These are phyloP conservation scores for Atherinosoma microstoma DNA, from an alignment of 2,797 vertebrate species.

Conservation along the genomic window DNA sequence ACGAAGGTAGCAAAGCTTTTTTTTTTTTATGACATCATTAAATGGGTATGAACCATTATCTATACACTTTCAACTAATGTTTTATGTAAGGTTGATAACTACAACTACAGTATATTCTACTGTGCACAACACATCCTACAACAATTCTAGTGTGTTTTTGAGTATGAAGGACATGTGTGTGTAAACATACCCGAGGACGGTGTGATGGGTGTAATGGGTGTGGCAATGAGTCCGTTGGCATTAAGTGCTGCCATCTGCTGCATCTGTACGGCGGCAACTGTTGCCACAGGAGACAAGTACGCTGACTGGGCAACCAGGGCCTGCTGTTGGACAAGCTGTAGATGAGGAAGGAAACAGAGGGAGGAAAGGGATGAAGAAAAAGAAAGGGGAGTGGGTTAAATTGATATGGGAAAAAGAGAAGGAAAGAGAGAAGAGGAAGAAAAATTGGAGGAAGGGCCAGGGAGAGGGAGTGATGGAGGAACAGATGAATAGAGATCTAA, in stretches of 20 bases:
- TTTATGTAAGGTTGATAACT: conserved; percentile 3
- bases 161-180: conserved; percentile 14
- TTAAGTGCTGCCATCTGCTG: conserved; percentile 95
- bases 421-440: conserved; percentile 35
- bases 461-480: conserved; percentile 75
- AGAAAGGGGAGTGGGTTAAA: conserved; percentile 25
- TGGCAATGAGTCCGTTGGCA: conserved; percentile 92
- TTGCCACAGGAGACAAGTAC: conserved; percentile 96
- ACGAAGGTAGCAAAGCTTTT: not conserved
- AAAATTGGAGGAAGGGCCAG: conserved; percentile 61
- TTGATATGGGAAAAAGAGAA: conserved; percentile 49
- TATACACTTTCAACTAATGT: not conserved
- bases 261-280: conserved; percentile 94
- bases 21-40: conserved; percentile 3
- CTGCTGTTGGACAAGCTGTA: conserved; percentile 95
- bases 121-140: not conserved
- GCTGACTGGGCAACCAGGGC: conserved; percentile 94
- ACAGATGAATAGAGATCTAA: conserved; percentile 85
- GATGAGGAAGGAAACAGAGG: conserved; percentile 51
- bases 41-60: not conserved
- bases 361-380: conserved; percentile 36
- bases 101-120: not conserved
- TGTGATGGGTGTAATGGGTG: conserved; percentile 85
- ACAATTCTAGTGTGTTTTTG: conserved; percentile 14
- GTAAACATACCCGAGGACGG: conserved; percentile 80